Base-by-base conservation (phyloP, 2,888 invertebrate genomes). In the Pachliopta kotzebuea region DNA sequence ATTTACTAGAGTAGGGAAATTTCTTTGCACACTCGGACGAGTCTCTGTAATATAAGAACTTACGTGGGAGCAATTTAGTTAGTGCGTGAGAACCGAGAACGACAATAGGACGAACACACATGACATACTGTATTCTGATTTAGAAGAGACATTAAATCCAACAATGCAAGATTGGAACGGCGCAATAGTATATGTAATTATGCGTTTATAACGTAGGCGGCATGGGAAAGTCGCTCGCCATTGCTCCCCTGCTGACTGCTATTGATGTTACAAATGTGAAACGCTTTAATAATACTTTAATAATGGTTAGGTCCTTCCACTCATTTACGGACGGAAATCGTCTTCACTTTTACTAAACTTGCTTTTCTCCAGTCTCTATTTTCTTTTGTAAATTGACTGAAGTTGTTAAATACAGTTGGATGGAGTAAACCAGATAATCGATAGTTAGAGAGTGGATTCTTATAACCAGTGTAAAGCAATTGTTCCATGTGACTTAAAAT, bases 1-100 rank as follows among this genome's bases (percentile, higher is more conserved):
- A 53, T 53, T 53, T 17, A 24, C 18, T 23, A 50, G 56, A 70
- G 26, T 68, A 67, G 73, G 74, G 79, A 76, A 79, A 71, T 72
- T 68, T 73, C 70, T 73, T 70, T 70, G 70, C 72, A 67, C 65
- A 65, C 63, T 69, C 66, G 72, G 73, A 75, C 77, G 75, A 71
- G 71, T 69, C 64, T 71, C 68, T 70, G 67, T 69, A 74, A 76
- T 72, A 74, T 66, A 62, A 64, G 69, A 57, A 71, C 65, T 69
- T 72, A 78, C 90, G 90, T 90, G 90, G 85, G 90, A 90, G 81
- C 81, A 77, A 77, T 81, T 84, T 81, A 82, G 86, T 85, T 81
- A 84, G 84, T 78, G 85, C 88, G 88, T 90, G 90, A 88, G 90
- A 90, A 90, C 83, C 72, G 42, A 66, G 67, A 72, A 76, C 75